Evolutionary conservation across 1,140 invertebrate species (phyloP).

Genomic region (Halesus radiatus): DNA sequence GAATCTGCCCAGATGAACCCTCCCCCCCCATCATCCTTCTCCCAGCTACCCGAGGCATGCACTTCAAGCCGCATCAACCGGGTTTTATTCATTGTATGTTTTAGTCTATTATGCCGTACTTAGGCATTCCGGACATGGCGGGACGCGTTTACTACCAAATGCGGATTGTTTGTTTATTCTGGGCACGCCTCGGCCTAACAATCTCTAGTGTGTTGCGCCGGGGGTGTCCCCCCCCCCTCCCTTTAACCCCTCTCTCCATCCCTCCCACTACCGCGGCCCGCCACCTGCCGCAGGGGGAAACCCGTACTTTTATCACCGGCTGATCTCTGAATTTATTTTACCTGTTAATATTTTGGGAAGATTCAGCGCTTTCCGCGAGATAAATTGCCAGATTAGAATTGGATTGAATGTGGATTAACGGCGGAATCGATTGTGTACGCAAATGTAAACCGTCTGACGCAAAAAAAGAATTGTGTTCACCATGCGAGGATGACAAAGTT

Average conservation of each 20-base stretch:
- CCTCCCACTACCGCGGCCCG: too few relatives aligned
- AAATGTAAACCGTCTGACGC: too few relatives aligned
- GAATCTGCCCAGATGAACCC: not conserved
- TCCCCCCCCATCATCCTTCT: not conserved
- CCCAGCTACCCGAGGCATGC: not conserved
- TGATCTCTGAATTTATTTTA: conserved; percentile 22
- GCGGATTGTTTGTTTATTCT: conserved; percentile 52
- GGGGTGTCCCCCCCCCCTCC: not conserved
- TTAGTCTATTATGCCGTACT: conserved; percentile 39
- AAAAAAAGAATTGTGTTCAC: too few relatives aligned
- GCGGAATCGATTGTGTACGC: not conserved
- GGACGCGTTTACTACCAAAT: conserved; percentile 52
- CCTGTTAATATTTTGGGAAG: conserved; percentile 14
- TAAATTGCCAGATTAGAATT: too few relatives aligned
- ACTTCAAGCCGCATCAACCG: conserved; percentile 35
- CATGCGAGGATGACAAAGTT: too few relatives aligned
- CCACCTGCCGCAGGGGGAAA: not conserved
- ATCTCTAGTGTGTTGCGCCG: conserved; percentile 47
- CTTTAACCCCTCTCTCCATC: too few relatives aligned
- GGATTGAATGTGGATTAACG: conserved; percentile 1
- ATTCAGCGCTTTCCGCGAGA: not conserved
- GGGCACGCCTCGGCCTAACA: conserved; percentile 46
- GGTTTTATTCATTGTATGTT: conserved; percentile 49
- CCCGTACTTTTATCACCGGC: conserved; percentile 4
- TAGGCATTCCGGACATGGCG: conserved; percentile 48